Conservation (phyloP, 2,888 invertebrate species). For the Phanerotoma sp. region DNA sequence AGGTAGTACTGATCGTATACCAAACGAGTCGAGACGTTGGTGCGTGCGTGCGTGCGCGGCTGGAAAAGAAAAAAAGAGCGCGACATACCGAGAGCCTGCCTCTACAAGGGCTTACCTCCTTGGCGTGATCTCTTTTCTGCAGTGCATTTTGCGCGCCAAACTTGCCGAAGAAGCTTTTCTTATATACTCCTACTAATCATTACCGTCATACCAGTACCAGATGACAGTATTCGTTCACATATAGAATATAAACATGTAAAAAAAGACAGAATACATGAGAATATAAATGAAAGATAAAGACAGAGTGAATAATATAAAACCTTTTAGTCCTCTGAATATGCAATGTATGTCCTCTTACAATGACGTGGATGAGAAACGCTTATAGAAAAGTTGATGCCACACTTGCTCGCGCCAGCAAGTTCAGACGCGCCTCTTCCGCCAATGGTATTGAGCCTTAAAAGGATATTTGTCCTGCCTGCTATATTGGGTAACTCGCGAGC, state of each 20-base stretch:
- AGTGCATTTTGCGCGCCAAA: constrained; percentile 23
- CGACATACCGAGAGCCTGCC: constrained; percentile 33
- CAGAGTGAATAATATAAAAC: too few relatives aligned
- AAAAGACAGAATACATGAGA: too few relatives aligned
- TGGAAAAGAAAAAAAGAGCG: constrained; percentile 32
- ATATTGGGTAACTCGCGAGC: constrained; percentile 52
- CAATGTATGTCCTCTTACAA: constrained; percentile 3
- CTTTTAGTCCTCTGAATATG: not conserved
- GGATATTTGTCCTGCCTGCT: constrained; percentile 51
- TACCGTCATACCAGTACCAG: not conserved
- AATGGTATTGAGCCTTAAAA: constrained; percentile 52
- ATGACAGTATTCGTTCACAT: too few relatives aligned
- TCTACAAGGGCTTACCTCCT: constrained; percentile 41
- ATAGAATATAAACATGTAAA: too few relatives aligned
- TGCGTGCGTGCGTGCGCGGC: constrained; percentile 13
- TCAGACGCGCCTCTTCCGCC: constrained; percentile 29
- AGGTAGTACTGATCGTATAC: not conserved
- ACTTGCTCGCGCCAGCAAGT: constrained; percentile 42
- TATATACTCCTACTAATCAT: constrained; percentile 1
- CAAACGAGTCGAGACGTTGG: constrained; percentile 17
- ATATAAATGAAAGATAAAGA: too few relatives aligned
- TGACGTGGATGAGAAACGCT: not conserved
- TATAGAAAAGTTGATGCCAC: constrained; percentile 27
- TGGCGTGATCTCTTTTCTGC: constrained; percentile 42
- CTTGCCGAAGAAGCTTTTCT: constrained; percentile 16